Conservation (phyloP, 1,140 invertebrate genomes). For the Doryteuthis pealeii region DNA sequence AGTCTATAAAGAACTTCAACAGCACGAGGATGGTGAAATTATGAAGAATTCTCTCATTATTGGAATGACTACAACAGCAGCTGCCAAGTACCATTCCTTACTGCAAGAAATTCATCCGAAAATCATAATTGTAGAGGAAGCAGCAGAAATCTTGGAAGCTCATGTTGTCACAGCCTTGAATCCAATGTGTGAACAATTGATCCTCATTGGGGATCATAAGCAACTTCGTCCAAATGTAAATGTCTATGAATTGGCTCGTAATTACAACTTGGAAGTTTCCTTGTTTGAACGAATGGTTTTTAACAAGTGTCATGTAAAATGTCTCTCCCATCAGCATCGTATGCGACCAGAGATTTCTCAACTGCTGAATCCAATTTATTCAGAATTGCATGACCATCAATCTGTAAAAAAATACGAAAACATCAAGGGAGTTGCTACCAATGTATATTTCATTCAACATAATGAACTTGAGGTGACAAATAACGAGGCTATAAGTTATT, state of each 20-base stretch:
- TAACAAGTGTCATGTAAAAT: constrained; percentile 49
- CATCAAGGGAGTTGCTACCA: constrained; percentile 51
- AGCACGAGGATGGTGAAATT: constrained; percentile 47
- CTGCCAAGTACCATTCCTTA: constrained; percentile 43
- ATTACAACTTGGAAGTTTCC: constrained; percentile 59
- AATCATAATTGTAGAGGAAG: constrained; percentile 57
- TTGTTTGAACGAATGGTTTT: constrained; percentile 58
- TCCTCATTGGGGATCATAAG: constrained; percentile 77
- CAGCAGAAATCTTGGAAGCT: constrained; percentile 57
- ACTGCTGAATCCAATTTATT: constrained; percentile 58
- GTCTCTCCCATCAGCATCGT: constrained; percentile 44
- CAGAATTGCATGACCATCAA: constrained; percentile 46
- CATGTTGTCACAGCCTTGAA: constrained; percentile 64
- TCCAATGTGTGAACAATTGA: constrained; percentile 75
- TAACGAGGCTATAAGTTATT: constrained; percentile 51
- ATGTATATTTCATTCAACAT: constrained; percentile 59
- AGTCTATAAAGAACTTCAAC: constrained; percentile 37
- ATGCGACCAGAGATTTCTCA: constrained; percentile 56
- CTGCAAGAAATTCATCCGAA: constrained; percentile 42
- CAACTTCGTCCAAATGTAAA: constrained; percentile 61
- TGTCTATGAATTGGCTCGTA: constrained; percentile 51
- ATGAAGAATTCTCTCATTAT: constrained; percentile 49
- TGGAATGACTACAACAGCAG: constrained; percentile 58
- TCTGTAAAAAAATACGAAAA: constrained; percentile 43
- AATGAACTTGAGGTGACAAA: constrained; percentile 38